Percentiles rank a stretch among this genome's conserved stretches.
phyloP scores from a whole-genome alignment of 2,888 invertebrate genomes.

The Meteorus cinctellus region DNA sequence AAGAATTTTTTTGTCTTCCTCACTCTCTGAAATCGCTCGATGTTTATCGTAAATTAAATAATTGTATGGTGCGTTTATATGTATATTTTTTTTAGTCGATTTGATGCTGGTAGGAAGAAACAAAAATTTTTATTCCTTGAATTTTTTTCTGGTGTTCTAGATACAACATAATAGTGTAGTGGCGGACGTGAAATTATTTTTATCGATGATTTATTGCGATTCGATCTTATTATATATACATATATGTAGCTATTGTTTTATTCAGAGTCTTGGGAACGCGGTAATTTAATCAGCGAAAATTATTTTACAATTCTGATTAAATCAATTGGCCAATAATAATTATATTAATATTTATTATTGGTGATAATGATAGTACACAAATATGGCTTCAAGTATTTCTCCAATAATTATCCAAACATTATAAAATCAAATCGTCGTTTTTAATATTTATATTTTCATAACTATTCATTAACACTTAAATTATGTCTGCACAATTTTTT shows the following conservation, averaged over 20 bases:
- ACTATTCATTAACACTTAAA: too few relatives aligned
- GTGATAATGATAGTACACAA: not conserved
- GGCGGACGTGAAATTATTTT: slow-evolving; percentile 24
- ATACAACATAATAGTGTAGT: not conserved
- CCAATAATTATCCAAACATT: too few relatives aligned
- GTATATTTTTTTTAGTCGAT: slow-evolving; percentile 12
- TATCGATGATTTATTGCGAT: slow-evolving; percentile 37
- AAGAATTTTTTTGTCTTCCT: not conserved
- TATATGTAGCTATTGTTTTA: slow-evolving; percentile 23
- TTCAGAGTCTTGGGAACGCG: not conserved
- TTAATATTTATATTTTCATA: too few relatives aligned
- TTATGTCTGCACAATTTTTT: too few relatives aligned
- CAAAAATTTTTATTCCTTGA: not conserved
- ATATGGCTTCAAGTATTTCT: too few relatives aligned
- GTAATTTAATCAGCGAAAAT: slow-evolving; percentile 2
- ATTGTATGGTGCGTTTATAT: slow-evolving; percentile 30
- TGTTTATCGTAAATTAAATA: slow-evolving; percentile 42
- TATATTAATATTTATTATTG: slow-evolving; percentile 12
- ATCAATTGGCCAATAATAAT: slow-evolving; percentile 6
- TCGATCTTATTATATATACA: slow-evolving; percentile 31
- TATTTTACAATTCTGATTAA: not conserved
- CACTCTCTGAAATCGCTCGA: slow-evolving; percentile 35
- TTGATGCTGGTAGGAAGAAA: slow-evolving; percentile 1
- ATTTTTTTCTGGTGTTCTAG: not conserved
- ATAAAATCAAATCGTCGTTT: too few relatives aligned